These are phyloP conservation scores for Trichogramma pretiosum DNA, from an alignment of 1,140 invertebrate genomes.

Conservation along the genomic window DNA sequence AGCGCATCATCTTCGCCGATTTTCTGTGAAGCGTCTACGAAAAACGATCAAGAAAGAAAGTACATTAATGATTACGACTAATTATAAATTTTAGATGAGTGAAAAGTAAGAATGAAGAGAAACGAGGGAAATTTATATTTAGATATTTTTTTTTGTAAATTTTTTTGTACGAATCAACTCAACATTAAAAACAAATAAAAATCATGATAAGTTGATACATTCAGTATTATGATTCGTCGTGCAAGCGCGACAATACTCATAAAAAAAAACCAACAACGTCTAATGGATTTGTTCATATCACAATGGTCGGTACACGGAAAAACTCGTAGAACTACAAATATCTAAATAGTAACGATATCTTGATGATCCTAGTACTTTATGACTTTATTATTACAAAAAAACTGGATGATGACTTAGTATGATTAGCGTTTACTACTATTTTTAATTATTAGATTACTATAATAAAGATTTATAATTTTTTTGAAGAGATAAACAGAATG, in stretches of 20 bases:
- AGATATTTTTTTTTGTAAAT: too few relatives aligned
- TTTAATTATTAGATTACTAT: constrained; percentile 43
- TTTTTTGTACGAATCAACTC: too few relatives aligned
- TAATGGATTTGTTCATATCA: too few relatives aligned
- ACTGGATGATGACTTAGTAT: constrained; percentile 36
- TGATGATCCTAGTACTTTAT: constrained; percentile 37
- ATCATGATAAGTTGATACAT: too few relatives aligned
- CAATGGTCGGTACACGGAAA: constrained; percentile 26
- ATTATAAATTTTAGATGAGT: too few relatives aligned
- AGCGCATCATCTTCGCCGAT: constrained; percentile 17
- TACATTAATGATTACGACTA: too few relatives aligned
- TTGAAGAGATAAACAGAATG: constrained; percentile 36
- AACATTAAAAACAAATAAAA: too few relatives aligned
- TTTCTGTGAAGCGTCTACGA: constrained; percentile 18
- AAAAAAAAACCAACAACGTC: too few relatives aligned
- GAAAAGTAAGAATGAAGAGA: too few relatives aligned
- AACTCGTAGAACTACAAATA: too few relatives aligned
- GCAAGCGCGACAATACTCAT: constrained; percentile 27
- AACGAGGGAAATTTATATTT: too few relatives aligned
- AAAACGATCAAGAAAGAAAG: constrained; percentile 12
- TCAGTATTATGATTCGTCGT: constrained; percentile 14
- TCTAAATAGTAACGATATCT: too few relatives aligned
- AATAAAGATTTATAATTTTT: constrained; percentile 45
- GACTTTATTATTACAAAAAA: constrained; percentile 35
- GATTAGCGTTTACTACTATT: constrained; percentile 37